Conservation (phyloP, 2,888 invertebrate genomes). For the Trachelus tabidus region DNA sequence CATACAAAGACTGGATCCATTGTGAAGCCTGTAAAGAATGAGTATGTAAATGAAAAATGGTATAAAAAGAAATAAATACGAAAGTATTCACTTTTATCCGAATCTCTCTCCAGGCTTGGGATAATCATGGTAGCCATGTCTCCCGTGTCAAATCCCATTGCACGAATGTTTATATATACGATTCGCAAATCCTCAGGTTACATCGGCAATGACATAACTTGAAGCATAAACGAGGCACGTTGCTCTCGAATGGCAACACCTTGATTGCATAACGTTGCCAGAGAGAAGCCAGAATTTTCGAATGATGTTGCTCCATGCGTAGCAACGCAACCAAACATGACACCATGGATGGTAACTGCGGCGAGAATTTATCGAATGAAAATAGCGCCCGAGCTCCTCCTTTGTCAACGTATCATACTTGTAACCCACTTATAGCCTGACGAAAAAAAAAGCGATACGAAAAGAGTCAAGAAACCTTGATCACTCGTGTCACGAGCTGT, state of each 20-base stretch:
- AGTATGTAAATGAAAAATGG: not conserved
- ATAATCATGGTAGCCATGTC: not conserved
- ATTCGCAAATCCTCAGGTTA: not conserved
- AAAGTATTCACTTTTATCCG: not conserved
- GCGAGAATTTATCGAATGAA: not conserved
- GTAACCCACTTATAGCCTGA: not conserved
- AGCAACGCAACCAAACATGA: not conserved
- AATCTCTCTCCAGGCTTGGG: not conserved
- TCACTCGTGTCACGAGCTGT: not conserved
- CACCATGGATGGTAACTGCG: not conserved
- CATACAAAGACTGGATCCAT: not conserved
- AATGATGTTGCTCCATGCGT: constrained; percentile 17
- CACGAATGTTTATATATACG: not conserved
- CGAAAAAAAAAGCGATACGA: not conserved
- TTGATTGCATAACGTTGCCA: constrained; percentile 5
- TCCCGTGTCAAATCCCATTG: not conserved
- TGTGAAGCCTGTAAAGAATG: not conserved
- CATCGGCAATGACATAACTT: constrained; percentile 18
- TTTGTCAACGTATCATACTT: not conserved
- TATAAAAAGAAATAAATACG: not conserved
- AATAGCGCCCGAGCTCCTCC: not conserved
- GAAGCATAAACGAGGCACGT: constrained; percentile 17
- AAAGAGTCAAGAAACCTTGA: not conserved
- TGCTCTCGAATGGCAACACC: constrained; percentile 18
- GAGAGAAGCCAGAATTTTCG: constrained; percentile 10